phyloP scores from a whole-genome alignment of 2,113 vertebrate species.

The Stegastes partitus region DNA sequence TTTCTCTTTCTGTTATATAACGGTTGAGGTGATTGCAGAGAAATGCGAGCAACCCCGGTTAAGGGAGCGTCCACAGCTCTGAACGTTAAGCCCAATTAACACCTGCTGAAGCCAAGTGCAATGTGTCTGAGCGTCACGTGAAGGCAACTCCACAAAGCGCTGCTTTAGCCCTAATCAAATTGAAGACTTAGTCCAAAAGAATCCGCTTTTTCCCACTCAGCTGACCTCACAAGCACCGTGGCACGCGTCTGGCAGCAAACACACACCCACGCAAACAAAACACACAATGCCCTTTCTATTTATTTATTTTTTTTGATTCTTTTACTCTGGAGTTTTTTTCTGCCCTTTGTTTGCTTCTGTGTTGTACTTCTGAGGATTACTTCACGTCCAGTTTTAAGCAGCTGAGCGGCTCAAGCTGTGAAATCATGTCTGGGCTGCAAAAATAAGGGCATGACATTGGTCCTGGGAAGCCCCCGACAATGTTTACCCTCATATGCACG shows the following conservation, averaged over 20 bases:
- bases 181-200: conserved; percentile 77
- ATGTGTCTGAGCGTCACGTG: conserved; percentile 75
- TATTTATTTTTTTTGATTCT: background rate
- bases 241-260: conserved; percentile 56
- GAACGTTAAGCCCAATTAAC: conserved; percentile 61
- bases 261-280: conserved; percentile 45
- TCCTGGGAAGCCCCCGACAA: background rate
- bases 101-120: conserved; percentile 60
- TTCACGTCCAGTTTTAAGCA: conserved; percentile 17
- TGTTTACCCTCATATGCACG: background rate
- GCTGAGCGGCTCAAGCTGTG: conserved; percentile 11
- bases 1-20: background rate
- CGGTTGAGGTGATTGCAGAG: conserved; percentile 4
- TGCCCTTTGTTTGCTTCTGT: conserved; percentile 20
- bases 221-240: conserved; percentile 31
- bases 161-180: conserved; percentile 72
- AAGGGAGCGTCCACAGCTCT: conserved; percentile 37
- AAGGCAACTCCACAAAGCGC: conserved; percentile 60
- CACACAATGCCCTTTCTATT: conserved; percentile 27
- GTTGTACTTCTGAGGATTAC: conserved; percentile 40
- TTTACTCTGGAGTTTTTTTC: background rate
- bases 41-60: conserved; percentile 8
- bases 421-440: conserved; percentile 24
- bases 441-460: conserved; percentile 11
- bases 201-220: conserved; percentile 70